Base-by-base conservation (phyloP, 2,888 invertebrate species). In the Sarcophaga caerulescens region DNA sequence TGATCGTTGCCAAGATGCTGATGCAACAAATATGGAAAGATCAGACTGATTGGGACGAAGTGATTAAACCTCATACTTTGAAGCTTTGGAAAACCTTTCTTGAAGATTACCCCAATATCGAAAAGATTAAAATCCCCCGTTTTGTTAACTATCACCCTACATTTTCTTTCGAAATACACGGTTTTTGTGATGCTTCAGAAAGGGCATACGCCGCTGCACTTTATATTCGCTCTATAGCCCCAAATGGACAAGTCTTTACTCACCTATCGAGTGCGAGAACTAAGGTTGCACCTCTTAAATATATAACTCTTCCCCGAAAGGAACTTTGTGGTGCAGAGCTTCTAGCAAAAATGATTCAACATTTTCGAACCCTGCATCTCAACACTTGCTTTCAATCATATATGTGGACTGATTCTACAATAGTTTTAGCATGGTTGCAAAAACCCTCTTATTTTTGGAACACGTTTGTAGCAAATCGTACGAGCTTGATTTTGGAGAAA, bases 381-480 rank as follows among this genome's bases (percentile, higher is more conserved):
- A 57, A 57, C n/a, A 17, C 21, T 45, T 68, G 74, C 1, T 81
- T 59, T 19, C n/a, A 23, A 1, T 14, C 21, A 1, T 68, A 19
- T 45, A 74, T 25, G 60, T 81, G 66, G 68, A 23, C 60, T 10
- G 71, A 3, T 35, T 35, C 35, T 35, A 35, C 35, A 35, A 35
- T 35, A 35, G 35, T 6, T 35, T 35, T 35, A 6, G 62, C 79
- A 12, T 79, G 79, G 79, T 47, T 85, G 19, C 35, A 66, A 3
- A 82, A 85, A 68, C 60, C 60, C 1, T 47, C 83, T 1, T 76
- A 44, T 59, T 35, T 35, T 1, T 86, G 83, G 77, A 23, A 17
- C 47, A 86, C 86, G 1, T 86, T 86, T 23, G 77, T 86, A 10
- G 86, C 81, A 1, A 82, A 84, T 69, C 80, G 77, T 3, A 76